Percentiles rank a stretch among this genome's conserved stretches.
phyloP scores from a whole-genome alignment of 2,888 invertebrate species.

The Bunonema sp. region DNA sequence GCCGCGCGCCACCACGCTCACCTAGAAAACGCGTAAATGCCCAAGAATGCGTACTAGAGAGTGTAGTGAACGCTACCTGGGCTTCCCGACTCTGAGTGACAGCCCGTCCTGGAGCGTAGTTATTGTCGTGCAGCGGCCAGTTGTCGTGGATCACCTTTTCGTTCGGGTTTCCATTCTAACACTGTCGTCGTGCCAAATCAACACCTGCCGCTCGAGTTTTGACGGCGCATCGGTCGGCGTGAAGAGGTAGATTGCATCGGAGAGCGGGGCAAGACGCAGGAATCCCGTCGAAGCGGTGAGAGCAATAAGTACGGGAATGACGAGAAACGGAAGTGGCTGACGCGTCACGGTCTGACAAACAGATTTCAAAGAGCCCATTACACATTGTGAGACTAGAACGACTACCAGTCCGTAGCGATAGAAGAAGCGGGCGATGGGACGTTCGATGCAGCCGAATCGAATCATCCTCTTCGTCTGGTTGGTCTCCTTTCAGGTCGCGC shows the following conservation, averaged over 20 bases:
- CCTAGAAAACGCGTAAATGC: constrained; percentile 4
- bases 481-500: no score
- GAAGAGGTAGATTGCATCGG: constrained; percentile 32
- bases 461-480: no score
- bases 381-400: constrained; percentile 4
- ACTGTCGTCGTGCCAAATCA: constrained; percentile 9
- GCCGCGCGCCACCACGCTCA: constrained; percentile 69
- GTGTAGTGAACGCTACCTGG: constrained; percentile 10
- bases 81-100: constrained; percentile 26
- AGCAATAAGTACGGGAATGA: constrained; percentile 16
- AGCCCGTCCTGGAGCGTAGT: constrained; percentile 23
- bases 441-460: constrained; percentile 24
- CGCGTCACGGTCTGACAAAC: no score
- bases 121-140: constrained; percentile 25
- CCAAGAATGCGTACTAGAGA: neutral
- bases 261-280: constrained; percentile 7
- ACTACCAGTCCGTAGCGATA: constrained; percentile 18
- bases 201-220: constrained; percentile 14
- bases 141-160: constrained; percentile 8
- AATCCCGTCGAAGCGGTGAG: constrained; percentile 14
- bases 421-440: constrained; percentile 22
- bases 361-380: no score
- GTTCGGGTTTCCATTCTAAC: neutral
- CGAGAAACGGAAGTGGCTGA: constrained; percentile 21
- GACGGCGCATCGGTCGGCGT: constrained; percentile 30